Conservation (phyloP, 2,113 vertebrate species). For the Oreochromis niloticus region DNA sequence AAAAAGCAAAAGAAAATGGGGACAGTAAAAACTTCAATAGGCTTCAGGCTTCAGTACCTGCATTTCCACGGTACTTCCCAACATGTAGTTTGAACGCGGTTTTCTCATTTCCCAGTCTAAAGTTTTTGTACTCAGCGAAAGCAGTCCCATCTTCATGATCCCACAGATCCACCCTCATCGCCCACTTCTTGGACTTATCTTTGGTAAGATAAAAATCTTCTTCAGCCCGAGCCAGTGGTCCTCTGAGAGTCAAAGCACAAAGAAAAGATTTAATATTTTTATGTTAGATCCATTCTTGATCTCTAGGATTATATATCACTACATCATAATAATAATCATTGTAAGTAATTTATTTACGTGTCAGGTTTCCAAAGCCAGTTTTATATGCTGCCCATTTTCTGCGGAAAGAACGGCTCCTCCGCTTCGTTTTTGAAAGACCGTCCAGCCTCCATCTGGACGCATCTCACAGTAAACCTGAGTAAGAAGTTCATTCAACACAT, state of each 20-base stretch:
- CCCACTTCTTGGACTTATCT: neutral
- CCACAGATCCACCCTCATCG: slow-evolving; percentile 60
- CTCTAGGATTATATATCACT: neutral
- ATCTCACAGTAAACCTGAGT: slow-evolving; percentile 70
- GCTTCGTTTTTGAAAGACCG: slow-evolving; percentile 64
- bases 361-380: slow-evolving; percentile 52
- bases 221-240: slow-evolving; percentile 70
- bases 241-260: slow-evolving; percentile 20
- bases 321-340: neutral
- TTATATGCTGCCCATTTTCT: slow-evolving; percentile 54
- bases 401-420: slow-evolving; percentile 31
- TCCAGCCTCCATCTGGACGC: slow-evolving; percentile 63
- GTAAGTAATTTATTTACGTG: slow-evolving; percentile 2
- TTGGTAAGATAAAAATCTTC: slow-evolving; percentile 47
- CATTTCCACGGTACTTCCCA: slow-evolving; percentile 51
- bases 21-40: neutral
- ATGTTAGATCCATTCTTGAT: neutral
- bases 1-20: neutral
- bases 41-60: slow-evolving; percentile 43
- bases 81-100: slow-evolving; percentile 50
- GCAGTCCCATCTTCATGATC: slow-evolving; percentile 48
- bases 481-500: neutral
- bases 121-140: slow-evolving; percentile 55
- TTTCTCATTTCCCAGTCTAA: slow-evolving; percentile 34
- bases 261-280: neutral